phyloP scores from a whole-genome alignment of 2,113 vertebrate genomes.

The Ceuthmochares aereus region DNA sequence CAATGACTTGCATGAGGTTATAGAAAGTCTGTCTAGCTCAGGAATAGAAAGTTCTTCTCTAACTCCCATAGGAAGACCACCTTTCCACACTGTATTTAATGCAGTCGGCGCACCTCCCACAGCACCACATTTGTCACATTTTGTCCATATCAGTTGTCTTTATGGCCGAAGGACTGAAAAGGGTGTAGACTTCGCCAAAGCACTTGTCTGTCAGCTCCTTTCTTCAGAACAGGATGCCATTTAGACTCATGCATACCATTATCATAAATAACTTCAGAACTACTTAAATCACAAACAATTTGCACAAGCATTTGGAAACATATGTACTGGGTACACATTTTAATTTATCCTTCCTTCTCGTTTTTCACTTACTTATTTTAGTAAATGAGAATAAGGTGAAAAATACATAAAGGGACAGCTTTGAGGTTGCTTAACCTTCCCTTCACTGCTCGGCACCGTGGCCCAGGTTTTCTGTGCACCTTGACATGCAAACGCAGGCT shows the following conservation, averaged over 20 bases:
- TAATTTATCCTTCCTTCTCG: not conserved
- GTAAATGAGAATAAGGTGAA: not conserved
- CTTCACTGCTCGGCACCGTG: not conserved
- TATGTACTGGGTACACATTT: not conserved
- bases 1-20: not conserved
- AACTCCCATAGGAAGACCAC: not conserved
- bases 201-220: conserved; percentile 7
- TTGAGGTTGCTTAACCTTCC: not conserved
- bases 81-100: not conserved
- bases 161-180: not conserved
- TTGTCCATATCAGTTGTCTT: not conserved
- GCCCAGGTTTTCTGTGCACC: fast-evolving
- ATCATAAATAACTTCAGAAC: conserved; percentile 18
- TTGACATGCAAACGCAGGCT: not conserved
- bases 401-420: not conserved
- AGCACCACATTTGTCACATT: not conserved
- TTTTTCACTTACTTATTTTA: fast-evolving
- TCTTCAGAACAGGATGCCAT: conserved; percentile 38
- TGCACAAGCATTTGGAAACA: not conserved
- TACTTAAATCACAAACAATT: not conserved
- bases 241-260: conserved; percentile 51
- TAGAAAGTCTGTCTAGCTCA: not conserved
- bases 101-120: not conserved
- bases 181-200: conserved; percentile 24
- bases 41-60: not conserved